Evolutionary conservation across 1,140 invertebrate genomes (phyloP), one percentile per base, ranked within the genome.

Genomic region (Lutraria rhynchaena): DNA sequence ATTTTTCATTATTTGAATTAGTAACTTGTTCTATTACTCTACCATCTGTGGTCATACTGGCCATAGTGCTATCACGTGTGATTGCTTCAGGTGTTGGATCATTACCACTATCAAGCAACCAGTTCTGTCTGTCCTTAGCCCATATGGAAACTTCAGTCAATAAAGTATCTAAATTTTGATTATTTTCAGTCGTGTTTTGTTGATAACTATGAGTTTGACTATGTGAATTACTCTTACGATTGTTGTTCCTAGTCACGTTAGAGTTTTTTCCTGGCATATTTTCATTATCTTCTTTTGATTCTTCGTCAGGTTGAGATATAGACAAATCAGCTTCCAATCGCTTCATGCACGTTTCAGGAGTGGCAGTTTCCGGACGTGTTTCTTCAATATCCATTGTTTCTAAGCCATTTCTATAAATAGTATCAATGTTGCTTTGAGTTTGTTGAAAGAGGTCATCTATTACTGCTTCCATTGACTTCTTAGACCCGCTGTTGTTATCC

Each of bases 281-380:
- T 1, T n/a, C 29, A 1, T 19, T 46, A 46, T 46, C 63, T 31
- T 27, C 13, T 1, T 5, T 46, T 22, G 63, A 27, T 27, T 67
- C n/a, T 46, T 67, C 41, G 27, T 49, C 63, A 41, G 37, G 37
- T 19, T 67, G 63, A 4, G 37, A 46, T 63, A 49, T 61, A 3
- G 58, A 5, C 9, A 80, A 35, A 31, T 80, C 76, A n/a, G 67
- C 76, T 13, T 80, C 76, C 27, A 80, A 27, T 24, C 51, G 27
- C 31, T 53, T 69, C 76, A 80, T 70, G 24, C 65, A 80, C 0
- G 76, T 80, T 13, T 80, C 76, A 27, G 76, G 76, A 27, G 76
- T 80, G 17, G 57, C 35, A 3, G 76, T 80, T 9, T 80, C 76
- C n/a, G 76, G 53, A 1, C 76, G 63, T 19, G 41, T 58, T n/a